Base-by-base conservation (phyloP, 2,888 invertebrate species). In the Adelognathus sp. region DNA sequence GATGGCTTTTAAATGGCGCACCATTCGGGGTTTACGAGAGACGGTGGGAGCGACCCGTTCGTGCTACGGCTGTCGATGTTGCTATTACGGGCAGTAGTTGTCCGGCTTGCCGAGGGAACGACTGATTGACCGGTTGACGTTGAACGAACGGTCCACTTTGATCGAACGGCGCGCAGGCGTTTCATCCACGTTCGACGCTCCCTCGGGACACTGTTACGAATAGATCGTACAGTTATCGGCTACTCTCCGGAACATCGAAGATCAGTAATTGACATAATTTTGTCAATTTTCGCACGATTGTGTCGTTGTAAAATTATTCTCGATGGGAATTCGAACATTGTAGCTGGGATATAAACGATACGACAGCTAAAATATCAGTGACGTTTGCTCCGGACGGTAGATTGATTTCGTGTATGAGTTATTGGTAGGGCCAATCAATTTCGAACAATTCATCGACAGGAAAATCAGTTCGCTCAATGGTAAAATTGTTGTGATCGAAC, bases 1-100 rank as follows among this genome's bases (percentile, higher is more conserved):
- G 56, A 72, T 52, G 63, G 72, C 63, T 72, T 64, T 72, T 56
- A 72, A 72, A 72, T 63, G 63, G 72, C 56, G 41, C 63, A 63
- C 63, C 24, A 14, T n/a, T n/a, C n/a, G n/a, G 31, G 33, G 46
- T 36, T 18, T 54, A 18, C 36, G n/a, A 16, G 21, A 31, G 21
- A 46, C n/a, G 24, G 16, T 16, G 29, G 29, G 61, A 52, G 44
- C 63, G 27, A 54, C 21, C 27, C 11, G 21, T 29, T 29, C 24
- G 9, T 9, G 50, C 33, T 24, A 50, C 60, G 1, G 24, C 9
- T 24, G 33, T 2, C 39, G 9, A 11, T 24, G 39, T 41, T 27
- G 16, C 67, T n/a, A 41, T 67, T 39, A 54, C 54, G 36, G n/a
- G 21, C 21, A 11, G 52, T 29, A 29, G 39, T 39, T 41, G 67